Conservation (phyloP, 2,888 invertebrate genomes). For the Drosophila flavopinicola region DNA sequence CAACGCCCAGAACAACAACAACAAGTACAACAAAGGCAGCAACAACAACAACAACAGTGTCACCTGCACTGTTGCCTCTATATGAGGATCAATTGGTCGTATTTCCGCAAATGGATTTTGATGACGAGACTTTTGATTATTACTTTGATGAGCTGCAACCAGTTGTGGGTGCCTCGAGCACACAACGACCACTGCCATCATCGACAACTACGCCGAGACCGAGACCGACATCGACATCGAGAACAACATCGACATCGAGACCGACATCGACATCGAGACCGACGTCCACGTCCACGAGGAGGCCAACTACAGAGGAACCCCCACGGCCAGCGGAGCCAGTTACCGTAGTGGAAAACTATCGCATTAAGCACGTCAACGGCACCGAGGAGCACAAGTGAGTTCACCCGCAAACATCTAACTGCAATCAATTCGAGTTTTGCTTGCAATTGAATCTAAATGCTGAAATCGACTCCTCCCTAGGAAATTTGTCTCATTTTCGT, state of each 20-base stretch:
- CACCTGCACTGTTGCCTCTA: conserved; percentile 56
- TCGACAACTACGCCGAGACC: conserved; percentile 9
- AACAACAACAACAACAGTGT: conserved; percentile 24
- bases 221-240: not conserved
- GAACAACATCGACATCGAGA: not conserved
- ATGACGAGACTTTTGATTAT: conserved; percentile 68
- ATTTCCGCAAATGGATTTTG: conserved; percentile 73
- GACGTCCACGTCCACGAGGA: not conserved
- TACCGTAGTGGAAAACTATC: conserved; percentile 76
- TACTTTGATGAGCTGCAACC: conserved; percentile 60
- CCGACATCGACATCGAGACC: not conserved
- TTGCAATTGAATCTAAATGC: no score
- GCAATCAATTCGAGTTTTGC: no score
- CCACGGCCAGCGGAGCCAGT: conserved; percentile 22
- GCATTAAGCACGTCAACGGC: conserved; percentile 71
- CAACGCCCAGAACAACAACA: conserved; percentile 14
- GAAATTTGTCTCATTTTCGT: no score
- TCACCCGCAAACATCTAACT: no score
- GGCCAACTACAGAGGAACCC: conserved; percentile 7
- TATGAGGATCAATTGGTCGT: conserved; percentile 75
- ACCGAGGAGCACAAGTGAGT: conserved; percentile 77
- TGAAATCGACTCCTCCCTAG: no score
- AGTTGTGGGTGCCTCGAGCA: conserved; percentile 8
- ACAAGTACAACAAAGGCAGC: conserved; percentile 12
- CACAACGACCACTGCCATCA: conserved; percentile 4